Evolutionary conservation across 2,797 vertebrate genomes (phyloP).

Genomic region (Onychomys torridus): DNA sequence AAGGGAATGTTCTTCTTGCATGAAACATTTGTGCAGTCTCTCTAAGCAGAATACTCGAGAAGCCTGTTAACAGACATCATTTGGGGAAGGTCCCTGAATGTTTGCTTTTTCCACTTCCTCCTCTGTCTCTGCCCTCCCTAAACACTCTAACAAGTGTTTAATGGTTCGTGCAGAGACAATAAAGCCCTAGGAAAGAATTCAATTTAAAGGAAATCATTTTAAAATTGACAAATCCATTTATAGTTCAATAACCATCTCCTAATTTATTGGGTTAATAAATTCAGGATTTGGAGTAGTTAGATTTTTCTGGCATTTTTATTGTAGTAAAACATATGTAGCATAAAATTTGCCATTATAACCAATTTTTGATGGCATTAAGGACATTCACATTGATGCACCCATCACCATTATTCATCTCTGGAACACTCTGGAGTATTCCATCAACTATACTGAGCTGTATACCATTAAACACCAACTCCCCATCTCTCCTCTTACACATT

Average conservation of each 20-base stretch:
- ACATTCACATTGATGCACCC: background rate
- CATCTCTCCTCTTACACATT: too few species aligned
- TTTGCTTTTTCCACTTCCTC: background rate
- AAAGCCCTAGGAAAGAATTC: conserved; percentile 37
- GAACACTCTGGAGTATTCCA: background rate
- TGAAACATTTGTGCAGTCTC: background rate
- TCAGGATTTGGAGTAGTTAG: background rate
- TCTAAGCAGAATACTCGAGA: background rate
- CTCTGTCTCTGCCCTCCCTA: background rate
- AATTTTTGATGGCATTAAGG: background rate
- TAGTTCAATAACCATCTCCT: conserved; percentile 44
- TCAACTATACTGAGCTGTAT: background rate
- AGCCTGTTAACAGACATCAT: background rate
- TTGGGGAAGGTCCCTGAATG: background rate
- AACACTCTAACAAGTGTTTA: conserved; percentile 40
- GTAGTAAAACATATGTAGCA: conserved; percentile 21
- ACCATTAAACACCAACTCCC: background rate
- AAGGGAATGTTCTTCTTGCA: background rate
- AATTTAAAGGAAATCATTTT: conserved; percentile 65
- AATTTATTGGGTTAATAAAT: conserved; percentile 65
- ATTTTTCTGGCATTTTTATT: conserved; percentile 29
- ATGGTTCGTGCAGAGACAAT: conserved; percentile 29
- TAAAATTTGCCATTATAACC: background rate
- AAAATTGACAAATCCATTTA: conserved; percentile 70
- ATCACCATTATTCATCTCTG: background rate